Base-by-base conservation (phyloP, 2,113 vertebrate species). In the Orthonyx spaldingii region DNA sequence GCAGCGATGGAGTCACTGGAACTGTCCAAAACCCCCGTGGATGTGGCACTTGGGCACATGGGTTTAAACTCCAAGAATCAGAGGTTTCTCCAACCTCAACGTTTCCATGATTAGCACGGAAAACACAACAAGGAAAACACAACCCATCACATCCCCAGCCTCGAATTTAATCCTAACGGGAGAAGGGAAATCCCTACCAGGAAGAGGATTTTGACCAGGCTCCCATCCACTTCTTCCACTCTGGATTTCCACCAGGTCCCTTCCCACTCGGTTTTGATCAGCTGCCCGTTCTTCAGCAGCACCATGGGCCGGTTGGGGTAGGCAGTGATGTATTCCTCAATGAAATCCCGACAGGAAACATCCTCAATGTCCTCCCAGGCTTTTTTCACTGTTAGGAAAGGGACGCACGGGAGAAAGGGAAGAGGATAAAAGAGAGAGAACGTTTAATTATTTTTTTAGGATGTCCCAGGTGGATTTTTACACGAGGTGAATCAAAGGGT, bases 221-320 rank as follows among this genome's bases (percentile, higher is more conserved):
- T 99, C 75, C 99, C 99, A 7, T 99, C 99, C 89, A 99, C 99
- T 87, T 99, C 99, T 72, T 99, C 99, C 60, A 99, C 99, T 15
- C 98, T 98, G 88, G 99, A 99, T 90, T 99, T 99, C 99, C 99
- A 99, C 99, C 99, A 99, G 3, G 99, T 99, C 13, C 99, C 99
- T 69, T 99, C 99, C 99, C 99, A 99, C 91, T 99, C 99, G 0
- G 99, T 99, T 97, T 99, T 99, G 96, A 99, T 99, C 49, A 99
- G 98, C 96, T 99, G 99, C 16, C 99, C 98, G 0, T 96, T 98
- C 97, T 99, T 99, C 6, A 99, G 98, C 61, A 99, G 98, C 24
- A 99, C 99, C 99, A 99, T 99, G 37, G 99, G 99, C 4, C 99
- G 97, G 98, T 99, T 99, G 65, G 99, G 99, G 84, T 99, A 99